Conservation (phyloP, 2,113 vertebrate genomes). For the Hypanus sabinus region DNA sequence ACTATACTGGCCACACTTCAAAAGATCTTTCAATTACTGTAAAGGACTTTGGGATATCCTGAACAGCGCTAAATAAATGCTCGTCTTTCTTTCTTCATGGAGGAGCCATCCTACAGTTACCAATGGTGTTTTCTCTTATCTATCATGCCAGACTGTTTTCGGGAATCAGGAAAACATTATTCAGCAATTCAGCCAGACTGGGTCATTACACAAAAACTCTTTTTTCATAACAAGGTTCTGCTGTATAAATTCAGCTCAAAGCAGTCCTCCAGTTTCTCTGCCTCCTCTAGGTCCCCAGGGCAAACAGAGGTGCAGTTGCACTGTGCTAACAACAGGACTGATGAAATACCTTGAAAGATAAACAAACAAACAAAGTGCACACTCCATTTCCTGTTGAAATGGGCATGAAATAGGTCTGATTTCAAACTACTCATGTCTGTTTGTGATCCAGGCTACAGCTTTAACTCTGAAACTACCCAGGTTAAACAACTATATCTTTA, state of each 20-base stretch:
- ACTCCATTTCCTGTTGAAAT: conserved; percentile 26
- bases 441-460: conserved; percentile 7
- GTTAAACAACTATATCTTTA: background rate
- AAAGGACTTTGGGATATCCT: too few relatives aligned
- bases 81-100: too few relatives aligned
- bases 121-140: background rate
- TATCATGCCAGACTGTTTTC: background rate
- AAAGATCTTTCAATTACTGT: too few relatives aligned
- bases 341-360: conserved; percentile 15
- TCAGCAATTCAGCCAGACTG: background rate
- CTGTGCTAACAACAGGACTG: conserved; percentile 13
- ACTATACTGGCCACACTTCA: too few relatives aligned
- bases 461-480: background rate
- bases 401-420: background rate
- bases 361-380: conserved; percentile 20
- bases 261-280: background rate
- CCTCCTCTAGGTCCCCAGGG: background rate
- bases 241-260: background rate
- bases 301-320: background rate
- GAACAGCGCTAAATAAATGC: too few relatives aligned
- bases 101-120: background rate
- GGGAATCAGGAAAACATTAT: background rate
- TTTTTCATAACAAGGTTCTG: background rate
- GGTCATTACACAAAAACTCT: background rate
- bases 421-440: conserved; percentile 2